Percentiles rank a stretch among this genome's conserved stretches.
Evolutionary conservation across 1,140 invertebrate genomes (phyloP).

Genomic region (Colletes gigas): DNA sequence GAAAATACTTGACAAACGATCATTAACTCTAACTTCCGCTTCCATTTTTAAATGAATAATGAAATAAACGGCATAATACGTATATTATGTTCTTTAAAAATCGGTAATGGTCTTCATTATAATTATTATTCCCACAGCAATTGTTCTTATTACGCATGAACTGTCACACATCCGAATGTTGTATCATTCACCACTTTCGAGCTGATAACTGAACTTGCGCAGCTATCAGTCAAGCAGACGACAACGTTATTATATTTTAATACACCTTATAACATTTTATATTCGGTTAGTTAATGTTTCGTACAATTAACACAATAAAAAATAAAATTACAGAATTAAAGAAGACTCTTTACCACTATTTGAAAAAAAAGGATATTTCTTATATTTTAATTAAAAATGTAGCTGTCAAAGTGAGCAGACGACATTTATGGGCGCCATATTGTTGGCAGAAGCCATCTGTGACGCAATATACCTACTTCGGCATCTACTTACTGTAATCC

Average conservation of each 20-base stretch:
- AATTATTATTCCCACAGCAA: conserved; percentile 15
- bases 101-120: conserved; percentile 7
- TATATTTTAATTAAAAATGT: background rate
- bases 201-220: conserved; percentile 43
- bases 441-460: conserved; percentile 24
- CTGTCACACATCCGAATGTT: conserved; percentile 7
- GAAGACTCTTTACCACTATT: background rate
- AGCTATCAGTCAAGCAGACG: conserved; percentile 48
- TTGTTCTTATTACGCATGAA: background rate
- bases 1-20: conserved; percentile 36
- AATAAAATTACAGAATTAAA: background rate
- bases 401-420: conserved; percentile 61
- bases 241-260: background rate
- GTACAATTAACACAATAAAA: background rate
- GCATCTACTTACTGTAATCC: background rate
- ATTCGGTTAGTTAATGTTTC: background rate
- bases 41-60: conserved; percentile 57
- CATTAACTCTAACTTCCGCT: conserved; percentile 68
- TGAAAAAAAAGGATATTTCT: background rate
- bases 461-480: conserved; percentile 23
- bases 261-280: background rate
- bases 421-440: conserved; percentile 43
- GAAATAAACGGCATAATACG: conserved; percentile 1
- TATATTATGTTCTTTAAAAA: conserved; percentile 21
- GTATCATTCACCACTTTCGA: conserved; percentile 9